These are phyloP conservation scores for Hephaestus fuliginosus DNA, from an alignment of 2,797 vertebrate genomes.

Conservation along the genomic window DNA sequence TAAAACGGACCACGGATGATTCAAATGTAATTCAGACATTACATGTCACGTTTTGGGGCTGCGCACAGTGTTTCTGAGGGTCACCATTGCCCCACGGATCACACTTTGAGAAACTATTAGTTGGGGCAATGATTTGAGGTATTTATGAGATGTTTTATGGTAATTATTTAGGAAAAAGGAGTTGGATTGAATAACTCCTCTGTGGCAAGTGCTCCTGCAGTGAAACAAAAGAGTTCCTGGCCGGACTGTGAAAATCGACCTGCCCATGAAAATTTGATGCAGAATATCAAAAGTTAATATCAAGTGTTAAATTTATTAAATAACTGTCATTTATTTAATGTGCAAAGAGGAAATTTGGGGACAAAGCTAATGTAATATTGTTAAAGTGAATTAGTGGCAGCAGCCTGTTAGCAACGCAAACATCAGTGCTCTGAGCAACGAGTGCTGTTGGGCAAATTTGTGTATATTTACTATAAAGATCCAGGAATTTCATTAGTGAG, in stretches of 20 bases:
- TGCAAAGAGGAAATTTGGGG: background rate
- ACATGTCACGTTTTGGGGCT: too few relatives aligned
- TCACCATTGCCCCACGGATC: too few relatives aligned
- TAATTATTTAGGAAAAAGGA: conserved; percentile 3
- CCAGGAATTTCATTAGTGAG: background rate
- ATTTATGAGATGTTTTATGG: conserved; percentile 22
- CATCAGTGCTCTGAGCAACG: background rate
- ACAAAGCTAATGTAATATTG: background rate
- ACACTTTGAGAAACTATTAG: too few relatives aligned
- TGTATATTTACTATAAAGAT: background rate
- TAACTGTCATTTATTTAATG: conserved; percentile 1
- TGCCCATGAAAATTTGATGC: background rate
- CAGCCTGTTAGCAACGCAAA: background rate
- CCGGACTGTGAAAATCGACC: conserved; percentile 6
- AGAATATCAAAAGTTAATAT: background rate
- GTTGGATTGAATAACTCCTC: conserved; percentile 5
- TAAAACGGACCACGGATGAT: too few relatives aligned
- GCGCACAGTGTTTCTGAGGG: too few relatives aligned
- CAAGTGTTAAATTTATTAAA: background rate
- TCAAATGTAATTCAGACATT: too few relatives aligned
- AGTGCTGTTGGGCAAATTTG: background rate
- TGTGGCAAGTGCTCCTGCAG: background rate
- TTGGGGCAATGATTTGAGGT: background rate
- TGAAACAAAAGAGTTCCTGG: conserved; percentile 1
- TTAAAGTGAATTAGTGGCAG: background rate